Conservation (phyloP, 2,888 invertebrate species). For the Napeogenes inachia region DNA sequence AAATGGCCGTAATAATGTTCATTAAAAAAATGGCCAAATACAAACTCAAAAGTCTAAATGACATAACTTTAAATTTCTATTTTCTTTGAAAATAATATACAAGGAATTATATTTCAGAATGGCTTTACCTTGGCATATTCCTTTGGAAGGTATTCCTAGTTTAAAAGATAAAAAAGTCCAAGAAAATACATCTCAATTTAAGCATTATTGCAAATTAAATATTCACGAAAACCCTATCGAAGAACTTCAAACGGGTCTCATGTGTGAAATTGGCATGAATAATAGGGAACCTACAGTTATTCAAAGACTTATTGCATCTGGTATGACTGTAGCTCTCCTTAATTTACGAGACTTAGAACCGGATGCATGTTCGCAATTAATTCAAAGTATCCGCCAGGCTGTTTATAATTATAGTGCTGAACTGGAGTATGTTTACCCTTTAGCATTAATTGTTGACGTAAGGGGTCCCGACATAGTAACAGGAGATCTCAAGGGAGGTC, state of each 20-base stretch:
- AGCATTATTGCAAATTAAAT: slow-evolving; percentile 59
- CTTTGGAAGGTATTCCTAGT: slow-evolving; percentile 51
- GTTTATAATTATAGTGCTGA: slow-evolving; percentile 70
- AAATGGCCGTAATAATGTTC: too few species aligned
- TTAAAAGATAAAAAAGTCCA: slow-evolving; percentile 37
- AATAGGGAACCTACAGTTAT: slow-evolving; percentile 61
- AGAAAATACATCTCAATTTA: slow-evolving; percentile 47
- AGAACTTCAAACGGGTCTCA: slow-evolving; percentile 65
- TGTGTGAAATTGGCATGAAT: slow-evolving; percentile 65
- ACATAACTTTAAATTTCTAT: slow-evolving; percentile 8
- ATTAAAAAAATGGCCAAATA: too few species aligned
- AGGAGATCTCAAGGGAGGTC: slow-evolving; percentile 64
- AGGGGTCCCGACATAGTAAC: slow-evolving; percentile 63
- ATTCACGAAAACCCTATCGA: slow-evolving; percentile 60
- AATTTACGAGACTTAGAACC: slow-evolving; percentile 65
- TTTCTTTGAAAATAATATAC: neutral
- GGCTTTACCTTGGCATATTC: slow-evolving; percentile 69
- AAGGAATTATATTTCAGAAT: slow-evolving; percentile 33
- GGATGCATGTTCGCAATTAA: slow-evolving; percentile 60
- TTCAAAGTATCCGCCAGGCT: slow-evolving; percentile 68
- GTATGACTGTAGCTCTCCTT: slow-evolving; percentile 68
- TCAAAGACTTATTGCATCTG: slow-evolving; percentile 64
- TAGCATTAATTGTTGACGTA: slow-evolving; percentile 65
- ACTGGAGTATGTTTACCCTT: slow-evolving; percentile 68
- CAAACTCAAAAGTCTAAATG: neutral